Percentiles rank a stretch among this genome's conserved stretches.
Evolutionary conservation across 2,113 vertebrate genomes (phyloP).

Genomic region (Zapornia atra): DNA sequence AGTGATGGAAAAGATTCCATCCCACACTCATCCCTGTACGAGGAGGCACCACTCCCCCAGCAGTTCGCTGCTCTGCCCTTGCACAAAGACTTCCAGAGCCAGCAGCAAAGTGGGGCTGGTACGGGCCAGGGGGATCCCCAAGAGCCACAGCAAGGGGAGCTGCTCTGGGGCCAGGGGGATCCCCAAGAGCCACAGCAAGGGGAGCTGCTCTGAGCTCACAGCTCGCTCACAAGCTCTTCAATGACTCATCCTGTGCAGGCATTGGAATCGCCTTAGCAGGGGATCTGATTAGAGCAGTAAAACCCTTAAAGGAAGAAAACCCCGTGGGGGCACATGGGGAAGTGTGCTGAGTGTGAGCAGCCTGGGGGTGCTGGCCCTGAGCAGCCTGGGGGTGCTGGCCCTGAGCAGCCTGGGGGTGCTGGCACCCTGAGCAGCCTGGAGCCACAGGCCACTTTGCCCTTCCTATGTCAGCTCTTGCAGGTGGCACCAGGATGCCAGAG

Average conservation of each 20-base stretch:
- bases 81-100: neutral
- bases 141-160: neutral
- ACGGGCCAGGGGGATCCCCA: rapidly evolving
- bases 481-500: neutral
- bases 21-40: neutral
- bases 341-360: neutral
- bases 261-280: neutral
- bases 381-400: neutral
- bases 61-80: neutral
- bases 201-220: neutral
- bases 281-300: constrained; percentile 14
- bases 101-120: neutral
- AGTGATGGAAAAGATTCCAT: neutral
- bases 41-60: neutral
- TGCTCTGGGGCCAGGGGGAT: rapidly evolving
- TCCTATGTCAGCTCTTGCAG: neutral
- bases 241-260: neutral
- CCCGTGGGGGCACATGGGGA: neutral
- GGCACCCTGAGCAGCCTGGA: neutral
- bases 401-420: neutral
- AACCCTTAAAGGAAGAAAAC: neutral
- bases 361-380: neutral
- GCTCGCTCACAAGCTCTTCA: neutral
- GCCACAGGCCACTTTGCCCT: neutral
- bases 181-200: neutral